A percentile compares a stretch with the other conserved stretches of the same genome.
Conservation (phyloP, 92 coral and sea anemone species). For the Galaxea fascicularis region DNA sequence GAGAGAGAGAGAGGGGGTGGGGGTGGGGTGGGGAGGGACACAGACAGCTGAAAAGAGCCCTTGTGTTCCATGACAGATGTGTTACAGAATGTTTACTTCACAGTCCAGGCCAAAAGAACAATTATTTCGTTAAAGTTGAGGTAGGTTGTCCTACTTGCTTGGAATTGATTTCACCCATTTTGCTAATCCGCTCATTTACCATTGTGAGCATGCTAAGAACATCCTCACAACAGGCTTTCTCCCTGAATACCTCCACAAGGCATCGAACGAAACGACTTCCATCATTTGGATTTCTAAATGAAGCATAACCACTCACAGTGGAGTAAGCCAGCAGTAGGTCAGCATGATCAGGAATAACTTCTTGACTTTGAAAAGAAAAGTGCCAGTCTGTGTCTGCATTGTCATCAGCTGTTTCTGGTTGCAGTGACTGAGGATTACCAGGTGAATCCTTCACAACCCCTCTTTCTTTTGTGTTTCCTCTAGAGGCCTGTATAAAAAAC, state of each 20-base stretch:
- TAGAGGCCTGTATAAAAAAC: constrained; percentile 88
- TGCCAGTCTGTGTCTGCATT: neutral
- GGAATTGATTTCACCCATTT: constrained; percentile 47
- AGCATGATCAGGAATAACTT: constrained; percentile 66
- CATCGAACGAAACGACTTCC: constrained; percentile 85
- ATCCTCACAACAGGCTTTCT: constrained; percentile 74
- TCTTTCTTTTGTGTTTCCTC: constrained; percentile 63
- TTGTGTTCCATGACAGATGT: no score
- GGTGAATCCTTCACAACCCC: constrained; percentile 58
- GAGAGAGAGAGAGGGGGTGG: no score
- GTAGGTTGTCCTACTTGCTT: constrained; percentile 84
- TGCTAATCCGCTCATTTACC: constrained; percentile 62
- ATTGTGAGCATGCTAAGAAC: constrained; percentile 84
- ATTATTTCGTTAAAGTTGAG: constrained; percentile 76
- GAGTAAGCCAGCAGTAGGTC: constrained; percentile 84
- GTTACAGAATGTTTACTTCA: neutral
- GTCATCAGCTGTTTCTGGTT: neutral
- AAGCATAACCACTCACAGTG: constrained; percentile 71
- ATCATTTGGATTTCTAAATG: constrained; percentile 57
- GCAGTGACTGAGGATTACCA: neutral
- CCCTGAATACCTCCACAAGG: constrained; percentile 67
- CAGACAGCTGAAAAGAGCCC: no score
- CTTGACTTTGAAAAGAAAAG: neutral
- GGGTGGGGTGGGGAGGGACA: no score
- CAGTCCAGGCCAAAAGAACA: constrained; percentile 86